These are phyloP conservation scores for Metalampra italica DNA, from an alignment of 2,888 invertebrate genomes.

Conservation along the genomic window DNA sequence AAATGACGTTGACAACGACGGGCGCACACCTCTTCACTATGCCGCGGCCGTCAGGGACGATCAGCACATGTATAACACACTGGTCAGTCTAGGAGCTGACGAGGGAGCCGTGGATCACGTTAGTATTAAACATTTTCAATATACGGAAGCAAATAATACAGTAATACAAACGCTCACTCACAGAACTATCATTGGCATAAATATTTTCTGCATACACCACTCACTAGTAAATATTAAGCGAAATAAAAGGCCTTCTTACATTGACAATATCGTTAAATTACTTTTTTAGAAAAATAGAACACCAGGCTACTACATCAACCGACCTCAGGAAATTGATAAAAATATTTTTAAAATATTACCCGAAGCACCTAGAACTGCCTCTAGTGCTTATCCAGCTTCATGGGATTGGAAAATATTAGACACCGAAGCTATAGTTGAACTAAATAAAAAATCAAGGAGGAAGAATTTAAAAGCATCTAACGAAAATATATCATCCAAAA, in stretches of 20 bases:
- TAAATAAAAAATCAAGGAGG: conserved; percentile 60
- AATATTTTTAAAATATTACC: conserved; percentile 84
- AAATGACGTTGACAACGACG: conserved; percentile 86
- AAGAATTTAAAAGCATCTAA: conserved; percentile 58
- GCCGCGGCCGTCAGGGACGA: conserved; percentile 89
- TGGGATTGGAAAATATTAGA: conserved; percentile 86
- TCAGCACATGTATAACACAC: conserved; percentile 85
- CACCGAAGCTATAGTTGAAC: conserved; percentile 62
- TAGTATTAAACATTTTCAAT: conserved; percentile 39
- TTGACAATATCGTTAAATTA: conserved; percentile 6
- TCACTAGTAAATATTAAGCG: too few species aligned
- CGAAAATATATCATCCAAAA: conserved; percentile 70
- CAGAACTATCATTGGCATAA: not conserved
- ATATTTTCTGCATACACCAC: not conserved
- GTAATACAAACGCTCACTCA: not conserved
- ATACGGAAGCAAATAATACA: not conserved
- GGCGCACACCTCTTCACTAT: conserved; percentile 92
- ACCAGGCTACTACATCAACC: conserved; percentile 87
- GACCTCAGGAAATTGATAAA: conserved; percentile 87
- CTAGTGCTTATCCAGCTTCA: conserved; percentile 81
- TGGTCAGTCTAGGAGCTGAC: conserved; percentile 90
- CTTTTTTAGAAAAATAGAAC: conserved; percentile 89
- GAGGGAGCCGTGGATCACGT: conserved; percentile 91
- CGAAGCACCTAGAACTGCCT: conserved; percentile 89
- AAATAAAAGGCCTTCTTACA: too few species aligned